Percentiles rank a stretch among this genome's conserved stretches.
Evolutionary conservation across 2,888 invertebrate species (phyloP).

Genomic region (Mesorhabditis belari): DNA sequence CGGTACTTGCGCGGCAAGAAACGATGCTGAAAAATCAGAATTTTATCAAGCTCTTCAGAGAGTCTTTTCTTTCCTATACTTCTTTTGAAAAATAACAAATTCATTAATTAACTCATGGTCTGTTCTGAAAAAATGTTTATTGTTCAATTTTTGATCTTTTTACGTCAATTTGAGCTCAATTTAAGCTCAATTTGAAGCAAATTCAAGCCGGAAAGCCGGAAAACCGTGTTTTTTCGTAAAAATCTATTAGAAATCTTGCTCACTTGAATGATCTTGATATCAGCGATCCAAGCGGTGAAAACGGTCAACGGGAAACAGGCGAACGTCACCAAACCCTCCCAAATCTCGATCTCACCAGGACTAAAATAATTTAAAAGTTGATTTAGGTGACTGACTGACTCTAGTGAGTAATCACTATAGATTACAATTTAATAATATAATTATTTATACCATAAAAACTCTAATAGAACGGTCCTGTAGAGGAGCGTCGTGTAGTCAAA

Average conservation of each 20-base stretch:
- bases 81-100: slow-evolving; percentile 1
- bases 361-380: slow-evolving; percentile 59
- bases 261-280: slow-evolving; percentile 62
- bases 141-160: background rate
- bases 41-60: too few relatives aligned
- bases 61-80: background rate
- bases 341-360: slow-evolving; percentile 62
- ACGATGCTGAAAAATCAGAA: slow-evolving; percentile 37
- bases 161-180: background rate
- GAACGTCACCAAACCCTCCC: slow-evolving; percentile 93
- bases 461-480: too few relatives aligned
- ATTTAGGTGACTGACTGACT: too few relatives aligned
- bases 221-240: background rate
- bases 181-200: background rate
- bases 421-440: too few relatives aligned
- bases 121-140: too few relatives aligned
- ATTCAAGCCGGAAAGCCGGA: background rate
- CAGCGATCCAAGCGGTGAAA: slow-evolving; percentile 89
- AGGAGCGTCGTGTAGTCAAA: too few relatives aligned
- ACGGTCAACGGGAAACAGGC: slow-evolving; percentile 93
- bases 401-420: too few relatives aligned
- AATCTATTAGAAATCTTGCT: too few relatives aligned
- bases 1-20: slow-evolving; percentile 54
- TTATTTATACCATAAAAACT: too few relatives aligned
- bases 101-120: background rate